Base-by-base conservation (phyloP, 1,140 invertebrate genomes). In the Hetaerina americana region DNA sequence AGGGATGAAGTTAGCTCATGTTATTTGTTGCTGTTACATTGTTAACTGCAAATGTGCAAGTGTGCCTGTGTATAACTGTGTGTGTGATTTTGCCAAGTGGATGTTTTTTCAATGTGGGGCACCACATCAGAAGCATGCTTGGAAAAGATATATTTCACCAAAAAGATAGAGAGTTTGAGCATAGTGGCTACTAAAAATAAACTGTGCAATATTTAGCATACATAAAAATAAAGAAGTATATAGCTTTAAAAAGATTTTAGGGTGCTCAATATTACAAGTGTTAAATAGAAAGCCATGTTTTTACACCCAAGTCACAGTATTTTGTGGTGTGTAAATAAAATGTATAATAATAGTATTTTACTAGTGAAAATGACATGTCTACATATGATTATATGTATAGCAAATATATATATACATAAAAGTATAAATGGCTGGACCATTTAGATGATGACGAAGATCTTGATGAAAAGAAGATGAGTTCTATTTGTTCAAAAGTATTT, bases 401-500 rank as follows among this genome's bases (percentile, higher is more conserved):
- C 40, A 57, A 57, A 57, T 57, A 57, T 57, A 57, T 57, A 57
- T 57, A 57, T 57, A n/a, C n/a, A n/a, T n/a, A n/a, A n/a, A 57
- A 57, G 40, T 57, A 57, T 57, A 57, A 57, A 57, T 57, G 40
- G 40, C 40, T 57, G 40, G 40, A 57, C 40, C 40, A 57, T 57
- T 57, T 57, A 57, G 40, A 57, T 57, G 40, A 57, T 10, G 40
- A 57, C 15, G 40, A 57, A 57, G 40, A 57, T 57, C 40, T 57
- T 57, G 40, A 57, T 12, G 40, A 57, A 57, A 57, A 5, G 40
- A 57, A 57, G 40, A 57, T 57, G 40, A 57, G 40, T 57, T 57
- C 40, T 57, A 57, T 57, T 57, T 57, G 40, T 57, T 57, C 40
- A 57, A 57, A 57, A 57, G 40, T 57, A 57, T 57, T 57, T 57